phyloP scores from a whole-genome alignment of 2,888 invertebrate species.

The Drosophila vallismaia region DNA sequence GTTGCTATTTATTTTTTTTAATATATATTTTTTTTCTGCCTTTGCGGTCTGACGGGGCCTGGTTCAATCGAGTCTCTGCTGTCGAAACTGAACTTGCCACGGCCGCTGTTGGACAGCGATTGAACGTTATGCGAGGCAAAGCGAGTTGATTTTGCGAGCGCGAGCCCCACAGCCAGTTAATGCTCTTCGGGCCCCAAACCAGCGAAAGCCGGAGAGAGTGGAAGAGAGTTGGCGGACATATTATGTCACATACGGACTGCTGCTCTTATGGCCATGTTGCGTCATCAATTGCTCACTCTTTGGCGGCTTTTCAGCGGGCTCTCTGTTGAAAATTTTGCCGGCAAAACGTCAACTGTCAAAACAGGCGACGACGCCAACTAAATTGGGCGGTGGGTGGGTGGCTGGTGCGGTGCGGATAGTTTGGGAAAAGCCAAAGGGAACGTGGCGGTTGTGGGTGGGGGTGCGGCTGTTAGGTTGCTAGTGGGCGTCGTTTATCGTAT shows the following conservation, averaged over 20 bases:
- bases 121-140: slow-evolving; percentile 42
- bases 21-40: slow-evolving; percentile 1
- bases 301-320: neutral
- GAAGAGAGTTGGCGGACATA: slow-evolving; percentile 41
- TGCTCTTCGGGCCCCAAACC: slow-evolving; percentile 1
- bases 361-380: slow-evolving; percentile 54
- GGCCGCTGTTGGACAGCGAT: slow-evolving; percentile 79
- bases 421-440: slow-evolving; percentile 2
- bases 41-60: slow-evolving; percentile 15
- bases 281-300: slow-evolving; percentile 63
- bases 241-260: slow-evolving; percentile 59
- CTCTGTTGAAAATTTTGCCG: slow-evolving; percentile 60
- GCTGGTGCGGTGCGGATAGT: neutral
- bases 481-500: slow-evolving; percentile 63
- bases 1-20: slow-evolving; percentile 18
- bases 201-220: neutral
- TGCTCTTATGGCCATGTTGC: slow-evolving; percentile 65
- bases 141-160: slow-evolving; percentile 1
- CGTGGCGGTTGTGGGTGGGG: neutral
- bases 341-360: slow-evolving; percentile 74
- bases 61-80: slow-evolving; percentile 19
- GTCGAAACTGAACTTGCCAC: slow-evolving; percentile 62
- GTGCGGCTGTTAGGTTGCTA: slow-evolving; percentile 9
- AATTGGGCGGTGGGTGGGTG: neutral
- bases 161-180: slow-evolving; percentile 7